Evolutionary conservation across 1,140 invertebrate genomes (phyloP), one percentile per base, ranked within the genome.

Genomic region (Magallana angulata): DNA sequence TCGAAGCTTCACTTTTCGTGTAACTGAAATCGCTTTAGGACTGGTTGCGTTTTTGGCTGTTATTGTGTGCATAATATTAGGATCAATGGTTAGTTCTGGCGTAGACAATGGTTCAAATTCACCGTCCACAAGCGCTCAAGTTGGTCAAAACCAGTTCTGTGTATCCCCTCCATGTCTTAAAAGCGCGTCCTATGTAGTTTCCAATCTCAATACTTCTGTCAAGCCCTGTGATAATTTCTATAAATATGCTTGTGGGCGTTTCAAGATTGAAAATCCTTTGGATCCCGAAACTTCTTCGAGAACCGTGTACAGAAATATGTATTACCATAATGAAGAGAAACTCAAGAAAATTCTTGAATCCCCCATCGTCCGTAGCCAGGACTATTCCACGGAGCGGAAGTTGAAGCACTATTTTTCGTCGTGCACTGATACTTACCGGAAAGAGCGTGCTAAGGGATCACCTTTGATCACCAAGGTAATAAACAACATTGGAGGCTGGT

Each of bases 151-250:
- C n/a, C 24, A 59, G n/a, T 84, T 89, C 5, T 93, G 93, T 83
- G 87, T 91, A 14, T 64, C 87, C 16, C 85, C 90, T 11, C 24
- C 88, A 3, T 94, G 93, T 82, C 87, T 94, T 24, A 91, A 92
- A 85, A 90, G 90, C 11, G 90, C 91, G 0, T 84, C 91, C 0
- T 91, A 92, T 56, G 88, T 89, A 4, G 85, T 92, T 57, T 85
- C 86, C 16, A 90, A 91, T 60, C 95, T 96, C 94, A 95, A 96
- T 89, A 90, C 89, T 14, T 92, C 93, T 12, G 93, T 95, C 1
- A 93, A 96, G 85, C 96, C 96, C 0, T 96, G 96, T 92, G 94
- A 94, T 6, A 94, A 96, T 92, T 96, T 96, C 91, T 96, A 95
- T 91, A 90, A 95, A 71, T 96, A 95, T 87, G 95, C 96, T 2